Percentiles rank a stretch among this genome's conserved stretches.
phyloP scores from a whole-genome alignment of 2,113 vertebrate species.

The Uria aalge region DNA sequence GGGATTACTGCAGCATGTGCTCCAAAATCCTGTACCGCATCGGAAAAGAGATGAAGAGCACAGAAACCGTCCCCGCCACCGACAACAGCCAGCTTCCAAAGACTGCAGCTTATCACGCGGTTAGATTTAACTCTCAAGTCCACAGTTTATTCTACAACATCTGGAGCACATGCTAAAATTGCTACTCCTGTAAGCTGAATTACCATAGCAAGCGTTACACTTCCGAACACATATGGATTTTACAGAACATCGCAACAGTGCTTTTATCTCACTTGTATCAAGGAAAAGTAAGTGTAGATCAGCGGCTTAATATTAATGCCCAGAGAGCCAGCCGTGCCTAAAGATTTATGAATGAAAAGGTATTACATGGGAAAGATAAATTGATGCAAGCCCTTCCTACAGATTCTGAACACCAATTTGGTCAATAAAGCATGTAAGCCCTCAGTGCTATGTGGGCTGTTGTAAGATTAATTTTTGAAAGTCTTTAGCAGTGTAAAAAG shows the following conservation, averaged over 20 bases:
- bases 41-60: not conserved
- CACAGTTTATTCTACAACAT: not conserved
- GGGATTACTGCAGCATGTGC: not conserved
- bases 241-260: not conserved
- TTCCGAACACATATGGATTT: not conserved
- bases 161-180: not conserved
- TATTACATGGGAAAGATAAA: constrained; percentile 47
- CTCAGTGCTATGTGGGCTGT: constrained; percentile 38
- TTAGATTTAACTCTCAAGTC: not conserved
- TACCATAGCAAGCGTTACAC: fast-evolving
- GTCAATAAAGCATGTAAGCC: constrained; percentile 75
- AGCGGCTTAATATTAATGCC: constrained; percentile 2
- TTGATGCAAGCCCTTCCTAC: constrained; percentile 9
- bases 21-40: not conserved
- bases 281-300: constrained; percentile 18
- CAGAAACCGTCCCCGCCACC: not conserved
- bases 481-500: constrained; percentile 58
- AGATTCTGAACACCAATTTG: constrained; percentile 4
- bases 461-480: constrained; percentile 71
- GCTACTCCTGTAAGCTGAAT: not conserved
- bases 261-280: not conserved
- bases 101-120: not conserved
- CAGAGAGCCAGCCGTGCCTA: constrained; percentile 16
- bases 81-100: not conserved
- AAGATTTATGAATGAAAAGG: constrained; percentile 40